Evolutionary conservation across 2,113 vertebrate genomes (phyloP), one percentile per base, ranked within the genome.

Genomic region (Cervus canadensis): DNA sequence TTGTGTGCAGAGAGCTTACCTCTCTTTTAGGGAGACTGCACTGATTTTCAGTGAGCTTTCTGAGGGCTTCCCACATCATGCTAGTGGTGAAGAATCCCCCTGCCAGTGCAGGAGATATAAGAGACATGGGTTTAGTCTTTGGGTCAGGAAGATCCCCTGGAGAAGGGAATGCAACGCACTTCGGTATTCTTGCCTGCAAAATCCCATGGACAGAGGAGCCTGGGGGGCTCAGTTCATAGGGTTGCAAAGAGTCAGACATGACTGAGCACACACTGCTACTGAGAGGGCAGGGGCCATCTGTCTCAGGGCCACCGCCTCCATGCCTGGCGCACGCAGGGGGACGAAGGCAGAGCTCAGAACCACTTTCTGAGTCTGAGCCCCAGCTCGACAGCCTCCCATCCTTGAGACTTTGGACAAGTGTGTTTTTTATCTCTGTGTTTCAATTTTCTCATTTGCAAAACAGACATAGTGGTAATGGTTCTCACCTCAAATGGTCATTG

Each of bases 241-340:
- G 23, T 43, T 14, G 12, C 71, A 76, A 76, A 76, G 71, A 14
- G 43, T 7, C 40, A 43, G 71, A 6, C 71, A 43, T 0, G 12
- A 76, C 12, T 76, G 40, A 76, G 40, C 40, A 43, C 71, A 0
- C 71, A 43, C 71, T 43, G 3, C 19, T 43, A 26, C 40, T 43
- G 23, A 4, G 14, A 52, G 7, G 3, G 19, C 36, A 33, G 30
- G 33, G n/a, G 13, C 16, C 25, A 1, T 16, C 2, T 15, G 10
- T 45, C 26, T 92, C 52, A 2, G 1, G 7, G 33, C 25, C 21
- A 0, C 14, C 16, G 6, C 9, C 11, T 5, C 13, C 1, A 0
- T 19, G 48, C 12, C 45, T 67, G 64, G 33, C 6, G 48, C 10
- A 33, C 8, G 14, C 7, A 21, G 7, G 26, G 10, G 60, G 14